Percentiles rank a stretch among this genome's conserved stretches.
These are phyloP conservation scores for Cassiopea andromeda DNA, from an alignment of 30 jellyfish, hydroid and myxozoan species.

Conservation along the genomic window DNA sequence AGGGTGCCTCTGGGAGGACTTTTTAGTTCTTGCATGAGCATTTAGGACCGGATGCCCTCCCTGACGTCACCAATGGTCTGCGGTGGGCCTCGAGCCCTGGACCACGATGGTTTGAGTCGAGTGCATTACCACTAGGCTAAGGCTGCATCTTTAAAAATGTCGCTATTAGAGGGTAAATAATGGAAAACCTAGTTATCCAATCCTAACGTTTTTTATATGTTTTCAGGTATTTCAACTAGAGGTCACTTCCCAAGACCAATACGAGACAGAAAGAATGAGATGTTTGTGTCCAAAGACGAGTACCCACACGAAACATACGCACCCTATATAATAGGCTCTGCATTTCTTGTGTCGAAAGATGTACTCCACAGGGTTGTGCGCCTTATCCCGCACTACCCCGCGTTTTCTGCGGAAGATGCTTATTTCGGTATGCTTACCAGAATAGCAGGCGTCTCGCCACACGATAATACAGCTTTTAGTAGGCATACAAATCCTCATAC, in stretches of 20 bases:
- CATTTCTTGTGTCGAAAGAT: constrained; percentile 37
- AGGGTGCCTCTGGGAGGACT: too few relatives aligned
- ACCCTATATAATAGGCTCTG: constrained; percentile 36
- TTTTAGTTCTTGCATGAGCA: too few relatives aligned
- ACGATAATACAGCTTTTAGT: constrained; percentile 11
- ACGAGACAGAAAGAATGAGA: not conserved
- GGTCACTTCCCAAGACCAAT: constrained; percentile 29
- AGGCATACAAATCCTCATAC: constrained; percentile 37
- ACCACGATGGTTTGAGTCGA: too few relatives aligned
- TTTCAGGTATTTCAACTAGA: constrained; percentile 20
- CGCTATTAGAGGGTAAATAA: too few relatives aligned
- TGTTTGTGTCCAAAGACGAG: constrained; percentile 16
- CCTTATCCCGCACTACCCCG: constrained; percentile 17
- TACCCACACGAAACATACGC: constrained; percentile 23
- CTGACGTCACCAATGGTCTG: too few relatives aligned
- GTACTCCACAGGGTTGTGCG: constrained; percentile 25
- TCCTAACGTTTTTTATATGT: too few relatives aligned
- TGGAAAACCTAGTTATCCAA: too few relatives aligned
- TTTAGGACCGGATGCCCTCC: too few relatives aligned
- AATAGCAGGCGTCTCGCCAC: constrained; percentile 16
- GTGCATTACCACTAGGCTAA: too few relatives aligned
- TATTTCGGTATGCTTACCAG: constrained; percentile 40
- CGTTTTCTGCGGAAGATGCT: constrained; percentile 47
- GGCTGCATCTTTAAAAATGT: too few relatives aligned
- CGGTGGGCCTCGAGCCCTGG: too few relatives aligned